A percentile compares a stretch with the other conserved stretches of the same genome.
phyloP scores from a whole-genome alignment of 2,113 vertebrate genomes.

The Isurus oxyrinchus region DNA sequence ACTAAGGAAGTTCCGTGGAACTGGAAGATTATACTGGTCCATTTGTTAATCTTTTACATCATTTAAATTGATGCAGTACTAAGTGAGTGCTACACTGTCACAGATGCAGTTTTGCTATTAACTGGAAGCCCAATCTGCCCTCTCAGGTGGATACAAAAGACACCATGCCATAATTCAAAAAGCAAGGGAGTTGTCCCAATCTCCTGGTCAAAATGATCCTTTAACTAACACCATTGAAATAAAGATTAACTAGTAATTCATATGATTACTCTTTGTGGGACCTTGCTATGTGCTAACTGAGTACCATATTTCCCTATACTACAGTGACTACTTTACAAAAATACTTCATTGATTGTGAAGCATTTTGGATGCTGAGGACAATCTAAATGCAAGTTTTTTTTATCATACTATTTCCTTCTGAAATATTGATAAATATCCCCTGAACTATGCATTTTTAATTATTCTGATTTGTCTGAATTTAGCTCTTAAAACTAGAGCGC shows the following conservation, averaged over 20 bases:
- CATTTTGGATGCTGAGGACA: background rate
- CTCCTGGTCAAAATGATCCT: background rate
- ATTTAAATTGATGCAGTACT: background rate
- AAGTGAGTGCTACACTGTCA: background rate
- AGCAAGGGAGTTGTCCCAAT: background rate
- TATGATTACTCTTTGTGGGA: background rate
- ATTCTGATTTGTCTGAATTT: background rate
- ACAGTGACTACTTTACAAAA: background rate
- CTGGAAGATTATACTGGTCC: background rate
- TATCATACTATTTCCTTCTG: background rate
- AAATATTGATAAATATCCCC: background rate
- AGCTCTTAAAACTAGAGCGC: background rate
- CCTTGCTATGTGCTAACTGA: background rate
- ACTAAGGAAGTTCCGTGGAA: too few relatives aligned
- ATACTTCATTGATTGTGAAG: background rate
- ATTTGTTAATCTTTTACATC: background rate
- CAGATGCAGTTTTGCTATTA: background rate
- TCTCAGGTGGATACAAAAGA: background rate
- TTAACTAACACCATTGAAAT: background rate
- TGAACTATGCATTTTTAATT: background rate
- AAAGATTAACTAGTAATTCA: background rate
- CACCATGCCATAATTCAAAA: background rate
- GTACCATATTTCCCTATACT: background rate
- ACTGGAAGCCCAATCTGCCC: background rate
- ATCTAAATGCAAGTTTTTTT: background rate